phyloP scores from a whole-genome alignment of 2,888 invertebrate species.

The Drosophila robusta region DNA sequence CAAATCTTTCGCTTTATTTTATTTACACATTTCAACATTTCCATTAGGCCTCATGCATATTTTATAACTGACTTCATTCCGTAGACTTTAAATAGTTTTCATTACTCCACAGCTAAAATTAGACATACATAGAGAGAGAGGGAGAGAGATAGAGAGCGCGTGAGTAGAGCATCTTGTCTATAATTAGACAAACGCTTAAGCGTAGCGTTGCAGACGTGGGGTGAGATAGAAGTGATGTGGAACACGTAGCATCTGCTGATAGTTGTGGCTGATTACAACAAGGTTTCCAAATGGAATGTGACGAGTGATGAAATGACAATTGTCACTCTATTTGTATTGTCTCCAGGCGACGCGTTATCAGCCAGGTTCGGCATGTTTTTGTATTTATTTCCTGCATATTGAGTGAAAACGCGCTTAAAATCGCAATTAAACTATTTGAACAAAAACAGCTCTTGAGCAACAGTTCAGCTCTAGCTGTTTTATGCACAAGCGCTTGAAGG shows the following conservation, averaged over 20 bases:
- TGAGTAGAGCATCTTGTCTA: conserved; percentile 37
- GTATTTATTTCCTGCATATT: conserved; percentile 19
- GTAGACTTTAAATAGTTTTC: conserved; percentile 66
- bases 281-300: conserved; percentile 44
- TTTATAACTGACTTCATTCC: conserved; percentile 69
- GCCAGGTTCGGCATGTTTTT: conserved; percentile 10
- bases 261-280: conserved; percentile 53
- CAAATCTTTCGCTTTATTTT: conserved; percentile 37
- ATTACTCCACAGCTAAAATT: conserved; percentile 67
- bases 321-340: conserved; percentile 16
- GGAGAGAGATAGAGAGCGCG: background rate
- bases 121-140: conserved; percentile 25
- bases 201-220: conserved; percentile 17
- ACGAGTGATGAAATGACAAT: conserved; percentile 49
- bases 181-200: conserved; percentile 57
- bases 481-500: conserved; percentile 19
- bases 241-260: conserved; percentile 47
- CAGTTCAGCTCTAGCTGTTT: conserved; percentile 1
- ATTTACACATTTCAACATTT: conserved; percentile 67
- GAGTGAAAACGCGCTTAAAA: background rate
- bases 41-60: conserved; percentile 67
- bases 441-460: background rate
- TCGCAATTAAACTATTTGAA: background rate
- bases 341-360: conserved; percentile 44
- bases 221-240: conserved; percentile 20